Conservation (phyloP, 1,140 invertebrate species). For the Camponotus pennsylvanicus region DNA sequence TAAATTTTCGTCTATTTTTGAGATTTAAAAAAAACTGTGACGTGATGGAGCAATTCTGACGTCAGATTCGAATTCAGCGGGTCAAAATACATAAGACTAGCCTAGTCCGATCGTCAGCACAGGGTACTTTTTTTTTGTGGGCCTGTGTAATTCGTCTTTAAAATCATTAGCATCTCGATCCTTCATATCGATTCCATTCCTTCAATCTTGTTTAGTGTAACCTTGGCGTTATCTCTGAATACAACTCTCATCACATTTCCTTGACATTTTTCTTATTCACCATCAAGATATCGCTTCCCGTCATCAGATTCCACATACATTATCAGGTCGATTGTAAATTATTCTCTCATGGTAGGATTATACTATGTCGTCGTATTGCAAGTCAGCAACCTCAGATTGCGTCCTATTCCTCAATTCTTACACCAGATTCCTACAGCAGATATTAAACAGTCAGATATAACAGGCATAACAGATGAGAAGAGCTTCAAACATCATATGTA, state of each 20-base stretch:
- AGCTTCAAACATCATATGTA: background rate
- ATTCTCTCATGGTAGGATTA: constrained; percentile 15
- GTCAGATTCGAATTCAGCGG: too few relatives aligned
- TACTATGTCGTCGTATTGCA: constrained; percentile 26
- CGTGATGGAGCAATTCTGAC: too few relatives aligned
- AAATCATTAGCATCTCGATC: background rate
- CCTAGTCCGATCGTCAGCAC: too few relatives aligned
- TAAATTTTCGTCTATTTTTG: too few relatives aligned
- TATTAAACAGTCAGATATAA: background rate
- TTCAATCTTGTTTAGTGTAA: background rate
- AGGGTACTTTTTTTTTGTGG: too few relatives aligned
- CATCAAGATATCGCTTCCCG: background rate
- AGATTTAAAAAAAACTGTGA: too few relatives aligned
- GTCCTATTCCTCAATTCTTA: background rate
- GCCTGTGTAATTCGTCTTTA: too few relatives aligned
- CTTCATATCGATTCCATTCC: background rate
- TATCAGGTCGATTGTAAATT: constrained; percentile 29
- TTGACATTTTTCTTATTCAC: background rate
- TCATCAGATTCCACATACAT: background rate
- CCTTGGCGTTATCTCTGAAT: background rate
- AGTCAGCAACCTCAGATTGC: constrained; percentile 29
- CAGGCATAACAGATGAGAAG: background rate
- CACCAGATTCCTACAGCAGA: background rate
- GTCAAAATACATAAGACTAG: too few relatives aligned
- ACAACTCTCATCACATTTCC: background rate